These are phyloP conservation scores for Pristis pectinata DNA, from an alignment of 2,797 vertebrate species.

Conservation along the genomic window DNA sequence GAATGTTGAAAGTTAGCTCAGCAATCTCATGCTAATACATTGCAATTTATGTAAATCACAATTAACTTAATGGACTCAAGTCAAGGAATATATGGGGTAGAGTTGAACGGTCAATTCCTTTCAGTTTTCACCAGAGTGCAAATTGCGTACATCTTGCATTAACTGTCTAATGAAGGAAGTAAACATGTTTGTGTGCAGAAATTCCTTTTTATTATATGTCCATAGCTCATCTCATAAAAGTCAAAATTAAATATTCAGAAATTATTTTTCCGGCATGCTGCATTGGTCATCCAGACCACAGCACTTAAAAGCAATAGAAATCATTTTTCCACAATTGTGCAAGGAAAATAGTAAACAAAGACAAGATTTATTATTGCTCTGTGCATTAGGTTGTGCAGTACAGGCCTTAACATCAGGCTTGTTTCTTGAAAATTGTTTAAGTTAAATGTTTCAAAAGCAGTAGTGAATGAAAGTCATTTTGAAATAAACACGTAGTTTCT, in stretches of 20 bases:
- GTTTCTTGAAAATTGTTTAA: not conserved
- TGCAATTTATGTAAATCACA: constrained; percentile 24
- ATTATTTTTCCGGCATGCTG: not conserved
- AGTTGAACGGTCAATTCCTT: constrained; percentile 6
- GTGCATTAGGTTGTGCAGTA: not conserved
- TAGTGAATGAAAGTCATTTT: not conserved
- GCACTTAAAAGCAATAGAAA: not conserved
- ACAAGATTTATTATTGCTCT: not conserved
- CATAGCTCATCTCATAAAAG: not conserved
- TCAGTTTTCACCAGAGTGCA: not conserved
- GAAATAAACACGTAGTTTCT: not conserved
- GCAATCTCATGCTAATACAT: not conserved
- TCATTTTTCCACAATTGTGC: not conserved
- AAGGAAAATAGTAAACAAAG: not conserved
- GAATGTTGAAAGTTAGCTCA: not conserved
- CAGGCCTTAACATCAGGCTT: not conserved
- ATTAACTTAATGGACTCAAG: constrained; percentile 25
- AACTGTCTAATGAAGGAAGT: constrained; percentile 15
- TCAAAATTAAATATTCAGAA: constrained; percentile 18
- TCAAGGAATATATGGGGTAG: constrained; percentile 13
- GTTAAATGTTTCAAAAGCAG: not conserved
- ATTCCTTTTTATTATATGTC: not conserved
- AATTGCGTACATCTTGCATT: not conserved
- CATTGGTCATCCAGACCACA: not conserved
- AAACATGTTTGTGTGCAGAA: not conserved